These are phyloP conservation scores for Cephalotes varians DNA, from an alignment of 2,888 invertebrate genomes.

Conservation along the genomic window DNA sequence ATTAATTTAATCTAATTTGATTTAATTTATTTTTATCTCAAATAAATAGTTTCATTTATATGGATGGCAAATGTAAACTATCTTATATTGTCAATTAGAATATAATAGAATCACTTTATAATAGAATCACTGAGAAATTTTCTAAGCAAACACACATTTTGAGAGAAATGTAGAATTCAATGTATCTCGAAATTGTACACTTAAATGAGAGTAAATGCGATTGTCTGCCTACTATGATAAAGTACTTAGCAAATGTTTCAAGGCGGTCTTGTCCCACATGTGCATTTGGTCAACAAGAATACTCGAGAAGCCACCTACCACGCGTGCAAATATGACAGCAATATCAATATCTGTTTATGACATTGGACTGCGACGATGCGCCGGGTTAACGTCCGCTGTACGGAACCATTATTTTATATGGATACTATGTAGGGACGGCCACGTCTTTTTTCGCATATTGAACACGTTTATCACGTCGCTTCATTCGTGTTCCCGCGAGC, in stretches of 20 bases:
- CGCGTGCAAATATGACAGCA: constrained; percentile 70
- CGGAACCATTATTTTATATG: constrained; percentile 70
- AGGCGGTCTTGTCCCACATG: constrained; percentile 18
- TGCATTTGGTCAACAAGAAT: constrained; percentile 50
- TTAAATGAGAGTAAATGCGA: constrained; percentile 38
- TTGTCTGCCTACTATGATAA: constrained; percentile 65
- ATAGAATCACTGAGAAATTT: background rate
- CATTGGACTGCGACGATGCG: constrained; percentile 65
- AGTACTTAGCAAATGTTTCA: constrained; percentile 59
- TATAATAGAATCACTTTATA: no score
- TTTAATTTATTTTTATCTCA: background rate
- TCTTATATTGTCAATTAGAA: background rate
- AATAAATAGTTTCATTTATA: background rate
- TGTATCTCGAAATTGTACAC: background rate
- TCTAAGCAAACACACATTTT: background rate
- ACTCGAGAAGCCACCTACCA: constrained; percentile 51
- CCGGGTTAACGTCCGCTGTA: constrained; percentile 61
- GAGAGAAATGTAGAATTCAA: constrained; percentile 16
- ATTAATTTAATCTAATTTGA: background rate
- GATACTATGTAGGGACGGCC: constrained; percentile 48
- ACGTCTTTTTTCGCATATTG: constrained; percentile 63
- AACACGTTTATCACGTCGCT: constrained; percentile 62
- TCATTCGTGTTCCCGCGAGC: constrained; percentile 48
- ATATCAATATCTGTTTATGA: constrained; percentile 76
- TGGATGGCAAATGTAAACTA: background rate